phyloP scores from a whole-genome alignment of 1,140 invertebrate genomes.

The Saccostrea cuccullata region DNA sequence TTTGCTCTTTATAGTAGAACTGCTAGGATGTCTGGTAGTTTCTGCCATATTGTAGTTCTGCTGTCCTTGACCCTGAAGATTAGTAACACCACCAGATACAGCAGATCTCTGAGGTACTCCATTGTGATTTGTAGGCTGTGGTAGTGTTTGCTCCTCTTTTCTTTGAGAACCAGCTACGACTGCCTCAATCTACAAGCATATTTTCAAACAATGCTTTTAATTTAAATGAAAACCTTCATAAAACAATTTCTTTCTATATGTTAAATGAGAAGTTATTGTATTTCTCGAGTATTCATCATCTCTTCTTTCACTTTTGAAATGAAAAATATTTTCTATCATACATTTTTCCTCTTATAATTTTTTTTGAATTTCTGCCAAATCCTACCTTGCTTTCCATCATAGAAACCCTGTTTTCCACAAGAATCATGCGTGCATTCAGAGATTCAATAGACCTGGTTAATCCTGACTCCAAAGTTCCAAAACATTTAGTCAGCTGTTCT shows the following conservation, averaged over 20 bases:
- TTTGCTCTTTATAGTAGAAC: not conserved
- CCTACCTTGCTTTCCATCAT: constrained; percentile 48
- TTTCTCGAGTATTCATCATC: no score
- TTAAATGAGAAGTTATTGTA: no score
- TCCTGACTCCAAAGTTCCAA: constrained; percentile 19
- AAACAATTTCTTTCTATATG: no score
- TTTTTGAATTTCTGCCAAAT: not conserved
- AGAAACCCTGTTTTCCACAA: constrained; percentile 56
- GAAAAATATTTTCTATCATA: no score
- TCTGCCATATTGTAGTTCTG: not conserved
- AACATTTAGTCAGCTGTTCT: constrained; percentile 36
- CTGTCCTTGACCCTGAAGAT: not conserved
- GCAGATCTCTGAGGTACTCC: not conserved
- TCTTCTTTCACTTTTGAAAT: no score
- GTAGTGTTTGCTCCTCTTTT: not conserved
- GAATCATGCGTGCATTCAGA: constrained; percentile 50
- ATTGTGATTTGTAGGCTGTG: not conserved
- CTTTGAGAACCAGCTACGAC: not conserved
- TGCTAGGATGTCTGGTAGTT: not conserved
- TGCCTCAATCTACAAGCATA: not conserved
- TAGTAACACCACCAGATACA: not conserved
- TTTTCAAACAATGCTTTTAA: no score
- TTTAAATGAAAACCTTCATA: no score
- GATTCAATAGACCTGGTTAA: constrained; percentile 44
- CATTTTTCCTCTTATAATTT: no score